These are phyloP conservation scores for Sarcophaga variegata DNA, from an alignment of 2,888 invertebrate species.

Conservation along the genomic window DNA sequence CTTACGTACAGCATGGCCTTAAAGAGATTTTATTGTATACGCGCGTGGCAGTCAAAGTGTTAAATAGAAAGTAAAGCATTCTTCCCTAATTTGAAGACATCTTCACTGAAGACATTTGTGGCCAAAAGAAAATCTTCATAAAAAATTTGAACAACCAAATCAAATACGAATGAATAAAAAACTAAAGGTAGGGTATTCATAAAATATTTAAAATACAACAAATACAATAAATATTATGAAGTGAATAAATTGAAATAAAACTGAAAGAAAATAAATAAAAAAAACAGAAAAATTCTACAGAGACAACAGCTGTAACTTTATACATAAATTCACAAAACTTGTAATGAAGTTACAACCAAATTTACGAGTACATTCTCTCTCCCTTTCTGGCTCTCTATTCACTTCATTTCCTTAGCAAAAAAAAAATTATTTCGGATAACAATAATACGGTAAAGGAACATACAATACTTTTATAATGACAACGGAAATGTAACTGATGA, in stretches of 20 bases:
- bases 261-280: not conserved
- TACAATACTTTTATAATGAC: slow-evolving; percentile 71
- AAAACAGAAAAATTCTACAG: slow-evolving; percentile 64
- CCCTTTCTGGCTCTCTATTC: not conserved
- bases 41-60: too few relatives aligned
- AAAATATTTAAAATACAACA: not conserved
- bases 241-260: not conserved
- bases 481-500: slow-evolving; percentile 75
- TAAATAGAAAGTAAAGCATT: too few relatives aligned
- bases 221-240: not conserved
- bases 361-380: slow-evolving; percentile 11
- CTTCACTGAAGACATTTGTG: too few relatives aligned
- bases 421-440: slow-evolving; percentile 5
- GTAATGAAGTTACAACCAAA: slow-evolving; percentile 60
- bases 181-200: too few relatives aligned
- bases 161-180: too few relatives aligned
- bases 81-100: too few relatives aligned
- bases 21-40: too few relatives aligned
- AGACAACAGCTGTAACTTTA: slow-evolving; percentile 70
- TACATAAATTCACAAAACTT: slow-evolving; percentile 48
- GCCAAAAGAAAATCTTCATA: too few relatives aligned
- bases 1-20: too few relatives aligned
- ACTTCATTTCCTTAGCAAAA: not conserved
- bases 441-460: slow-evolving; percentile 14
- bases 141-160: too few relatives aligned